Conservation (phyloP, 2,797 vertebrate species). For the Geotrypetes seraphini region DNA sequence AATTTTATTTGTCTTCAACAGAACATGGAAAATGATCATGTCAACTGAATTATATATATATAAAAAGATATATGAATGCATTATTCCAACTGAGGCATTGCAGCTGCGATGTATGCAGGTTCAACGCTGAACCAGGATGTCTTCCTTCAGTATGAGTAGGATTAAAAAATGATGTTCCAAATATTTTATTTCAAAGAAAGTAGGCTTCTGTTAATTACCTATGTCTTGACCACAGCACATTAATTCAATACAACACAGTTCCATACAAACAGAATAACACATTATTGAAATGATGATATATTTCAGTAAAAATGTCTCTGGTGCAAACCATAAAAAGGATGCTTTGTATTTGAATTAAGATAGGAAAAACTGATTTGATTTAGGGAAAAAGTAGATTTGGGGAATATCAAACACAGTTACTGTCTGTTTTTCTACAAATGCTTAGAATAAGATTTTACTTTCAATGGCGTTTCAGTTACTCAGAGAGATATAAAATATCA, state of each 20-base stretch:
- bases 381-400: too few species aligned
- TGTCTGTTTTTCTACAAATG: too few species aligned
- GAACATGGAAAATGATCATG: constrained; percentile 76
- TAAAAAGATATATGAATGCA: constrained; percentile 50
- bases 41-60: constrained; percentile 48
- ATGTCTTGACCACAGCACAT: constrained; percentile 32
- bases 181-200: constrained; percentile 33
- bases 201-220: constrained; percentile 34
- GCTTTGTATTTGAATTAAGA: too few species aligned
- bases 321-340: too few species aligned
- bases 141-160: constrained; percentile 19
- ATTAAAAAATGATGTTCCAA: constrained; percentile 34
- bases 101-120: constrained; percentile 15
- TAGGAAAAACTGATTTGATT: too few species aligned
- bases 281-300: too few species aligned
- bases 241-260: constrained; percentile 44
- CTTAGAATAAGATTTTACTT: too few species aligned
- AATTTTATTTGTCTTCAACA: constrained; percentile 85
- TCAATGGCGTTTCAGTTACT: too few species aligned
- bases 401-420: too few species aligned
- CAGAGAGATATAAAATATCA: too few species aligned
- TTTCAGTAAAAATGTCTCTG: too few species aligned
- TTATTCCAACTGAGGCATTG: constrained; percentile 54
- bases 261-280: constrained; percentile 43
- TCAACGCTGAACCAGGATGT: constrained; percentile 5